These are phyloP conservation scores for Xylophagus ater DNA, from an alignment of 2,888 invertebrate genomes.

Conservation along the genomic window DNA sequence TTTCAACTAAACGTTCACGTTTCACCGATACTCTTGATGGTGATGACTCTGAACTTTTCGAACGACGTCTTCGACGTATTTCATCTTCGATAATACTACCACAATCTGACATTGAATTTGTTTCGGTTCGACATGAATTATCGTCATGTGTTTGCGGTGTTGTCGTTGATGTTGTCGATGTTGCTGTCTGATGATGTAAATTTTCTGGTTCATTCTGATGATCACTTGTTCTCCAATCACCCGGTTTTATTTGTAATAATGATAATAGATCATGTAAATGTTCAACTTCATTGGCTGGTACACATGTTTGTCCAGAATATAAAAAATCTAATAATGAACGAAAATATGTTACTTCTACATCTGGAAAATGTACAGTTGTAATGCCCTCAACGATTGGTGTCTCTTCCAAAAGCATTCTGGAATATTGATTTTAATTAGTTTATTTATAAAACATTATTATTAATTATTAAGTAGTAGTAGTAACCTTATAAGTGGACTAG, in stretches of 20 bases:
- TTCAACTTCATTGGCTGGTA: constrained; percentile 53
- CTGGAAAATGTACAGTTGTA: constrained; percentile 74
- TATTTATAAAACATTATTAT: not conserved
- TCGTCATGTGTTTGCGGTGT: constrained; percentile 32
- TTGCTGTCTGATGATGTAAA: constrained; percentile 41
- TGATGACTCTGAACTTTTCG: constrained; percentile 19
- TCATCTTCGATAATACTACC: constrained; percentile 44
- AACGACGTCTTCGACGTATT: constrained; percentile 13
- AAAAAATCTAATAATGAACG: constrained; percentile 72
- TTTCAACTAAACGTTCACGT: constrained; percentile 16
- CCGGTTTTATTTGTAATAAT: constrained; percentile 73
- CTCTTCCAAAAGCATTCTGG: constrained; percentile 58
- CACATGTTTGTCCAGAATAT: constrained; percentile 69
- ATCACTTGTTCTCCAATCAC: constrained; percentile 53
- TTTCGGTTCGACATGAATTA: constrained; percentile 23
- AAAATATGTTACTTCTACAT: constrained; percentile 67
- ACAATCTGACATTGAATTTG: constrained; percentile 22
- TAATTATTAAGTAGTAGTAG: constrained; percentile 21
- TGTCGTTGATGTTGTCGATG: constrained; percentile 45
- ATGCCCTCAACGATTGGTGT: constrained; percentile 57
- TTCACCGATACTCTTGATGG: constrained; percentile 17
- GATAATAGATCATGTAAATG: constrained; percentile 74
- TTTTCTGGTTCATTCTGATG: constrained; percentile 39
- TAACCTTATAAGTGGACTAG: constrained; percentile 71
- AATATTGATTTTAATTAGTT: not conserved